A percentile compares a stretch with the other conserved stretches of the same genome.
phyloP scores from a whole-genome alignment of 2,888 invertebrate species.

The Eupithecia pulchellata region DNA sequence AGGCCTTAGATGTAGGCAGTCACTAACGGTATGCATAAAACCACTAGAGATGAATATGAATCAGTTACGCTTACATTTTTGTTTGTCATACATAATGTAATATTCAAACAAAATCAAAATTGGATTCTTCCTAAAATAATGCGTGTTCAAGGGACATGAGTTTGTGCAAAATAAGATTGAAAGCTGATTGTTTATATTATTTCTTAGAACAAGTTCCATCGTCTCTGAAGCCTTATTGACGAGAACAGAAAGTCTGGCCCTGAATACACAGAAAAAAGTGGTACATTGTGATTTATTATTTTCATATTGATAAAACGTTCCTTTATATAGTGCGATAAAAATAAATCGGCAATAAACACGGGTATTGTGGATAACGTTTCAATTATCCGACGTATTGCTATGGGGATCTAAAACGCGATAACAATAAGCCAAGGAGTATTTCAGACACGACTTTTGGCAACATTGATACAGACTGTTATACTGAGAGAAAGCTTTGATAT shows the following conservation, averaged over 20 bases:
- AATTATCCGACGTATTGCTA: slow-evolving; percentile 38
- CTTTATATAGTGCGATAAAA: slow-evolving; percentile 45
- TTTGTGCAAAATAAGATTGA: not conserved
- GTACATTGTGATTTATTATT: not conserved
- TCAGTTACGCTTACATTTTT: too few species aligned
- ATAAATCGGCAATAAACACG: slow-evolving; percentile 41
- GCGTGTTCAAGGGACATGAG: not conserved
- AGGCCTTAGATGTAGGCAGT: too few species aligned
- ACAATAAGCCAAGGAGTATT: slow-evolving; percentile 22
- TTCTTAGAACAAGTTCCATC: not conserved
- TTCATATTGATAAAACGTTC: slow-evolving; percentile 36
- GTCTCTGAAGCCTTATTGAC: not conserved
- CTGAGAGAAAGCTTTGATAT: too few species aligned
- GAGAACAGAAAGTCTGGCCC: not conserved
- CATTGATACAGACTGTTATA: too few species aligned
- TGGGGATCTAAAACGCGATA: slow-evolving; percentile 38
- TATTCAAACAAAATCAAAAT: not conserved
- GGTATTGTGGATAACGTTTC: slow-evolving; percentile 32
- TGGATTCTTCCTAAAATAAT: not conserved
- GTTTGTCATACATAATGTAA: too few species aligned
- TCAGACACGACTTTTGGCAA: slow-evolving; percentile 20
- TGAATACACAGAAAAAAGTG: not conserved
- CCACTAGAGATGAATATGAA: too few species aligned
- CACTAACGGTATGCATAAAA: too few species aligned
- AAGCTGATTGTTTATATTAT: not conserved